Percentiles rank a stretch among this genome's conserved stretches.
Conservation (phyloP, 2,888 invertebrate species). For the Dichetophora obliterata region DNA sequence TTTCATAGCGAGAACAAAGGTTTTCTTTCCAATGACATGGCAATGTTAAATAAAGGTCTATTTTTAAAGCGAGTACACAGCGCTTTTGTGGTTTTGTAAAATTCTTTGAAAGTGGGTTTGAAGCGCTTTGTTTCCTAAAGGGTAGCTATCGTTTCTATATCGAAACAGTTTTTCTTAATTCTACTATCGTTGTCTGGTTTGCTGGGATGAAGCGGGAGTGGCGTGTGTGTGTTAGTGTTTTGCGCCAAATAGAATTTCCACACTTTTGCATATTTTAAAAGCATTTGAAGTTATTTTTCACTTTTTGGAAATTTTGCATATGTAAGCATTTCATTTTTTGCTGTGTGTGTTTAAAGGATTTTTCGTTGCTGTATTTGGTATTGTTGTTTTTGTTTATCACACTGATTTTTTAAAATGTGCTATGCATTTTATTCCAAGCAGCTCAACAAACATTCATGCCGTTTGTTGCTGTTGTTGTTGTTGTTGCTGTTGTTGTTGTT, state of each 20-base stretch:
- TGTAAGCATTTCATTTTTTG: constrained; percentile 14
- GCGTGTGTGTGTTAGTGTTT: not conserved
- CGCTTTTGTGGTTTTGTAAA: no score
- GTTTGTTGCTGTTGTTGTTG: not conserved
- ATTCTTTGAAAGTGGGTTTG: no score
- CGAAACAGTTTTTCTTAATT: no score
- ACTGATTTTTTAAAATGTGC: not conserved
- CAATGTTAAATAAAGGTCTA: no score
- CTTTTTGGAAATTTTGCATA: constrained; percentile 11
- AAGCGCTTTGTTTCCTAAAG: no score
- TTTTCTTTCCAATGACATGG: no score
- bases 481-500: no score
- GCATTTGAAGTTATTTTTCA: constrained; percentile 12
- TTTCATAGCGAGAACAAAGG: no score
- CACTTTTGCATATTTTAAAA: constrained; percentile 25
- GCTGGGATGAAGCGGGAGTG: not conserved
- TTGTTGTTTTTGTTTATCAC: not conserved
- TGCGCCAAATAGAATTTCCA: constrained; percentile 22
- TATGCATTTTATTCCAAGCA: not conserved
- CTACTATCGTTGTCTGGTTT: no score
- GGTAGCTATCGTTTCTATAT: no score
- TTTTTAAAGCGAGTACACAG: no score
- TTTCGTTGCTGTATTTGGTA: not conserved
- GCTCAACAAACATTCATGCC: not conserved
- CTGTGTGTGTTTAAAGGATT: not conserved